A percentile compares a stretch with the other conserved stretches of the same genome.
phyloP scores from a whole-genome alignment of 2,797 vertebrate genomes.

The Sorex maritimensis region DNA sequence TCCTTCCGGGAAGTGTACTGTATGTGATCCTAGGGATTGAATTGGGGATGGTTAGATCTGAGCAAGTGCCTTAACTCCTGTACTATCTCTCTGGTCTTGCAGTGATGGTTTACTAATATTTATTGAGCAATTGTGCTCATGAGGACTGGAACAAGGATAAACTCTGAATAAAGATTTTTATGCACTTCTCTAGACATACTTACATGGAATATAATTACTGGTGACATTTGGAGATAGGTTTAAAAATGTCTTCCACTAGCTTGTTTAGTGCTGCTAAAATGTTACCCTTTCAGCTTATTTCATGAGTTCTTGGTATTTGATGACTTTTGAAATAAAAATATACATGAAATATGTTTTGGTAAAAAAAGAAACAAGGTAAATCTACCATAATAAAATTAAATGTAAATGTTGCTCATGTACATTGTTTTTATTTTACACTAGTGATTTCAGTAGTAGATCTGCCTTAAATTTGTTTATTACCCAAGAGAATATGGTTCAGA shows the following conservation, averaged over 20 bases:
- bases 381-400: not conserved
- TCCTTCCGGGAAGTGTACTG: too few relatives aligned
- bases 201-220: conserved; percentile 1
- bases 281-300: conserved; percentile 20
- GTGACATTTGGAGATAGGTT: conserved; percentile 13
- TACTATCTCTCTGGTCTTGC: too few relatives aligned
- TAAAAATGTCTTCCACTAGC: not conserved
- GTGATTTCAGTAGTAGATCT: conserved; percentile 26
- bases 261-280: not conserved
- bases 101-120: too few relatives aligned
- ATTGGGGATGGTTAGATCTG: too few relatives aligned
- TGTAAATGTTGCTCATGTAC: too few relatives aligned
- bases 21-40: too few relatives aligned
- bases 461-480: not conserved
- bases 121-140: not conserved
- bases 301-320: conserved; percentile 4
- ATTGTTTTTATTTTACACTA: conserved; percentile 24
- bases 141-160: not conserved
- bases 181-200: not conserved
- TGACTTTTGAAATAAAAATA: not conserved
- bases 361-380: conserved; percentile 11
- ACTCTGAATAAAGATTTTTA: not conserved
- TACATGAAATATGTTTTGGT: conserved; percentile 12
- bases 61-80: too few relatives aligned
- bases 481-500: not conserved